A percentile compares a stretch with the other conserved stretches of the same genome.
phyloP scores from a whole-genome alignment of 2,797 vertebrate genomes.

The Amazona finschi region DNA sequence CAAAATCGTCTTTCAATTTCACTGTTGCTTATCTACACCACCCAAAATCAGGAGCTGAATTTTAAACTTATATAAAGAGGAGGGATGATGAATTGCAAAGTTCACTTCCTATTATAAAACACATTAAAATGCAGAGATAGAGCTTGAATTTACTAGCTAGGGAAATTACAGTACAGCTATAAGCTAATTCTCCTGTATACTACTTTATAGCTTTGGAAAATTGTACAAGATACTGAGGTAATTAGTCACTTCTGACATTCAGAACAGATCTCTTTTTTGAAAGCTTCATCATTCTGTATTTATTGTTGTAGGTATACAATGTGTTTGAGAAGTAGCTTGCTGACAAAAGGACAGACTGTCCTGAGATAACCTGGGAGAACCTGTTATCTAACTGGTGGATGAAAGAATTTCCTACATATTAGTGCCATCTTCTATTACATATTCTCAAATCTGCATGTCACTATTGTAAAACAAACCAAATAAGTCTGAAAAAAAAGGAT shows the following conservation, averaged over 20 bases:
- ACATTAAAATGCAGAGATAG: conserved; percentile 14
- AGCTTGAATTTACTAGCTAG: conserved; percentile 23
- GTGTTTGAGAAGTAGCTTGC: not conserved
- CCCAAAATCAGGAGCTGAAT: not conserved
- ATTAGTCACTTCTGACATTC: conserved; percentile 17
- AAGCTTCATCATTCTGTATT: not conserved
- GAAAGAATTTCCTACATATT: not conserved
- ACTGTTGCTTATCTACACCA: not conserved
- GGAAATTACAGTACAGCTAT: conserved; percentile 29
- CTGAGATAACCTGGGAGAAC: not conserved
- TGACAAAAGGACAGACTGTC: not conserved
- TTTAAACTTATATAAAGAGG: not conserved
- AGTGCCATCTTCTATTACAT: not conserved
- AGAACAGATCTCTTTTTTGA: not conserved
- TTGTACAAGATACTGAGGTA: not conserved
- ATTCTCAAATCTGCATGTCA: not conserved
- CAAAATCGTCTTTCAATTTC: not conserved
- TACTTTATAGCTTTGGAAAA: conserved; percentile 8
- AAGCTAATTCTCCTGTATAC: conserved; percentile 7
- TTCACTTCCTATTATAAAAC: conserved; percentile 1
- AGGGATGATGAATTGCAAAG: not conserved
- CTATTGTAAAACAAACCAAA: not conserved
- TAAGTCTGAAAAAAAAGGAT: not conserved
- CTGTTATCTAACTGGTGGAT: not conserved
- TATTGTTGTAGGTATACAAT: fast-evolving